These are phyloP conservation scores for Oncorhynchus nerka DNA, from an alignment of 2,113 vertebrate species.

Conservation along the genomic window DNA sequence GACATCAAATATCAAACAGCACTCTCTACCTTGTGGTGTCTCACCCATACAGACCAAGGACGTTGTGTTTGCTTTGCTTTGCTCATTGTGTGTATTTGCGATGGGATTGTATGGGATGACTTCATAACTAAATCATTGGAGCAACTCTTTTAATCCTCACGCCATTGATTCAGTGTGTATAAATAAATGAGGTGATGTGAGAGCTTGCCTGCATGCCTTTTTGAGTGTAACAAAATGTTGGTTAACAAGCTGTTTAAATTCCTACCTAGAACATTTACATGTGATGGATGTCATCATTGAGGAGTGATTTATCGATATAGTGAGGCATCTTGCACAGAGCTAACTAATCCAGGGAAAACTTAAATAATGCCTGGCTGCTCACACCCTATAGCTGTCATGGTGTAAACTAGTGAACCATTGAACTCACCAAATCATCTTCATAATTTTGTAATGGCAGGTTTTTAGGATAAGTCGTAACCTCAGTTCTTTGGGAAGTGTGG, in stretches of 20 bases:
- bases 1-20: constrained; percentile 63
- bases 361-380: constrained; percentile 47
- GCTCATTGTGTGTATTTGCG: constrained; percentile 28
- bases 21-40: constrained; percentile 31
- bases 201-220: no score
- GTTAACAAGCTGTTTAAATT: background rate
- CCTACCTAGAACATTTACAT: background rate
- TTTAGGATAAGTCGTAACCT: constrained; percentile 28
- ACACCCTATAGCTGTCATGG: constrained; percentile 45
- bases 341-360: constrained; percentile 42
- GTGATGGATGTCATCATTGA: constrained; percentile 40
- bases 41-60: constrained; percentile 32
- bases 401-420: constrained; percentile 13
- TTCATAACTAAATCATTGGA: constrained; percentile 21
- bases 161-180: background rate
- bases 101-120: constrained; percentile 32
- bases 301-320: constrained; percentile 39
- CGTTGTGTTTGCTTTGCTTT: constrained; percentile 41
- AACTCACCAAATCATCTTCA: constrained; percentile 38
- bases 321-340: constrained; percentile 50
- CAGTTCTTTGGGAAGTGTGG: background rate
- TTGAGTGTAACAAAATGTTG: no score
- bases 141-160: background rate
- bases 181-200: background rate
- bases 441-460: constrained; percentile 19